A percentile compares a stretch with the other conserved stretches of the same genome.
Conservation (phyloP, 2,113 vertebrate species). For the Odocoileus hemionus region DNA sequence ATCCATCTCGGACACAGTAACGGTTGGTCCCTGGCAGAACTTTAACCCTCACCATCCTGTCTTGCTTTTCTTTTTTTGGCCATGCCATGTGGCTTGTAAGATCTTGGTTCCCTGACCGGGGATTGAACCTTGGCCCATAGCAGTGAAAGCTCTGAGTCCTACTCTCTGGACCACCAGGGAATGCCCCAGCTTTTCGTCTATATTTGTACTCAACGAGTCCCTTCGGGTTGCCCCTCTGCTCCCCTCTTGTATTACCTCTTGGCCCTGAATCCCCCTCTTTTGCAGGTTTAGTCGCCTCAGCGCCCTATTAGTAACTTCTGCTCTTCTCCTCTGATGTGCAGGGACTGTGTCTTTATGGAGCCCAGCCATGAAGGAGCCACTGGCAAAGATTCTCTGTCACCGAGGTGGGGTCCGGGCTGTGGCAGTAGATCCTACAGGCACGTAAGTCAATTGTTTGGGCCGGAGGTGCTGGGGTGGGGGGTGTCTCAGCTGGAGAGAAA, state of each 20-base stretch:
- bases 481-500: background rate
- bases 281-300: background rate
- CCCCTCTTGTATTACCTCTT: background rate
- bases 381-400: constrained; percentile 92
- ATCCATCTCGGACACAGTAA: constrained; percentile 90
- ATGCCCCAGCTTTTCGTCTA: background rate
- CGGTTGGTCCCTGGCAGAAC: constrained; percentile 54
- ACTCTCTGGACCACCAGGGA: background rate
- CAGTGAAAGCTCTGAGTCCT: background rate
- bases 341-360: constrained; percentile 92
- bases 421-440: constrained; percentile 87
- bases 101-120: background rate
- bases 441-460: constrained; percentile 80
- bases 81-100: background rate
- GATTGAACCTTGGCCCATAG: background rate
- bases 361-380: constrained; percentile 87
- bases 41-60: background rate
- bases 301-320: background rate
- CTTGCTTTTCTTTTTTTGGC: background rate
- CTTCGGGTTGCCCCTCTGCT: background rate
- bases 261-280: background rate
- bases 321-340: background rate
- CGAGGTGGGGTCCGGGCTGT: constrained; percentile 86
- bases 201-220: background rate
- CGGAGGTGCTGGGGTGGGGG: background rate